Evolutionary conservation across 2,888 invertebrate species (phyloP).

Genomic region (Drepanosiphum platanoidis): DNA sequence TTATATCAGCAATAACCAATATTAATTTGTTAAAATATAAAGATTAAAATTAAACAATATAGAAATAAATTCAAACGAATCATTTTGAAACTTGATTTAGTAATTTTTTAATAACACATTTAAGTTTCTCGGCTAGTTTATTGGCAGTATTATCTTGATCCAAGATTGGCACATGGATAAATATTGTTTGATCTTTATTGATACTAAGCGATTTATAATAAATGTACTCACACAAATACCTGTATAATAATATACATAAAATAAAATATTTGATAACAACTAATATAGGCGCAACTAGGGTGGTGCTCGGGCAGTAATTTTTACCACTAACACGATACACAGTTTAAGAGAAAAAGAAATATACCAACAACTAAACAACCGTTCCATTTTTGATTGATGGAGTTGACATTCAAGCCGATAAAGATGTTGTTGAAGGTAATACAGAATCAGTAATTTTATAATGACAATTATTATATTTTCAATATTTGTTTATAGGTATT

Average conservation of each 20-base stretch:
- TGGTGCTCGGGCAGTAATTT: too few relatives aligned
- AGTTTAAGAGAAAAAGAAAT: too few relatives aligned
- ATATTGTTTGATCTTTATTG: slow-evolving; percentile 73
- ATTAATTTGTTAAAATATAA: not conserved
- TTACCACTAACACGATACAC: too few relatives aligned
- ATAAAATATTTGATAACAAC: slow-evolving; percentile 32
- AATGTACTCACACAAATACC: slow-evolving; percentile 85
- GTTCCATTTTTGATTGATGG: too few relatives aligned
- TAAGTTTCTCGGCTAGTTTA: slow-evolving; percentile 72
- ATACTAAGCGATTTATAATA: slow-evolving; percentile 80
- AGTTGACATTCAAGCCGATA: too few relatives aligned
- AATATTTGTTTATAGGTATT: too few relatives aligned
- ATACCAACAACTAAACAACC: too few relatives aligned
- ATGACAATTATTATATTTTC: too few relatives aligned
- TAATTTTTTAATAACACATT: slow-evolving; percentile 67
- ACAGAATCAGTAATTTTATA: too few relatives aligned
- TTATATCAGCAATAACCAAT: too few relatives aligned
- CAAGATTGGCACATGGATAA: slow-evolving; percentile 82
- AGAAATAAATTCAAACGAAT: not conserved
- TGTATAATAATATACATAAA: slow-evolving; percentile 67
- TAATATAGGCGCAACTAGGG: too few relatives aligned
- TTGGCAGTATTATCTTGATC: slow-evolving; percentile 72
- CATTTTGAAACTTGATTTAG: slow-evolving; percentile 64
- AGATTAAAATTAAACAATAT: not conserved
- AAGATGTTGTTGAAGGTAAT: too few relatives aligned